Evolutionary conservation across 2,113 vertebrate genomes (phyloP).

Genomic region (Pantherophis guttatus): DNA sequence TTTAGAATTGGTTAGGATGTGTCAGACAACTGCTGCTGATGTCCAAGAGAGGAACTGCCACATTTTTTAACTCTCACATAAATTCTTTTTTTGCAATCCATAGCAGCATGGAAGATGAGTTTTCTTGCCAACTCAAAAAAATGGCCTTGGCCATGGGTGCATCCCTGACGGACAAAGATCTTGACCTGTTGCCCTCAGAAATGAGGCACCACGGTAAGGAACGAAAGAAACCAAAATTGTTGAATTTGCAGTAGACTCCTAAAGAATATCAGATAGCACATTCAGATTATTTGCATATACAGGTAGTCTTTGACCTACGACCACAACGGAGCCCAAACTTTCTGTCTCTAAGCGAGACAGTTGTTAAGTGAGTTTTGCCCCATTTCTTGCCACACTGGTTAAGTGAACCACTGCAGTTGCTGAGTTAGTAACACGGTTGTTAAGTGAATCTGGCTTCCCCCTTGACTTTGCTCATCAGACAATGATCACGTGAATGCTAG

Average conservation of each 20-base stretch:
- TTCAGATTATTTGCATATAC: background rate
- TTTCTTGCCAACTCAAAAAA: slow-evolving; percentile 56
- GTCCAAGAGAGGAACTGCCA: background rate
- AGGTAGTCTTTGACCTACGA: background rate
- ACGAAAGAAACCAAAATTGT: background rate
- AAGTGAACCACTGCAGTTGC: background rate
- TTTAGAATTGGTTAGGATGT: background rate
- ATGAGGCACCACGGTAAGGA: slow-evolving; percentile 52
- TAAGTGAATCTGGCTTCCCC: background rate
- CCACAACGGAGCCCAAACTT: background rate
- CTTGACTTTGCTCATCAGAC: background rate
- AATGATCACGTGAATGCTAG: background rate
- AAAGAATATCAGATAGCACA: background rate
- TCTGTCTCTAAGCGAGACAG: background rate
- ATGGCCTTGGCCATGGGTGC: slow-evolving; percentile 59
- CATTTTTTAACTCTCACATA: background rate
- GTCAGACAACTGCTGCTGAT: background rate
- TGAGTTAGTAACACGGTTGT: background rate
- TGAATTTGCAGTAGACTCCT: background rate
- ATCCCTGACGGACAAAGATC: slow-evolving; percentile 56
- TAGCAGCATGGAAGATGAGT: slow-evolving; percentile 50
- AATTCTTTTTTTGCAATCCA: background rate
- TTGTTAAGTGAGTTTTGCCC: background rate
- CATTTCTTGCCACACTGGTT: background rate
- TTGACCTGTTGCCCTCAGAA: slow-evolving; percentile 46